phyloP scores from a whole-genome alignment of 2,888 invertebrate species.

The Synergus japonicus region DNA sequence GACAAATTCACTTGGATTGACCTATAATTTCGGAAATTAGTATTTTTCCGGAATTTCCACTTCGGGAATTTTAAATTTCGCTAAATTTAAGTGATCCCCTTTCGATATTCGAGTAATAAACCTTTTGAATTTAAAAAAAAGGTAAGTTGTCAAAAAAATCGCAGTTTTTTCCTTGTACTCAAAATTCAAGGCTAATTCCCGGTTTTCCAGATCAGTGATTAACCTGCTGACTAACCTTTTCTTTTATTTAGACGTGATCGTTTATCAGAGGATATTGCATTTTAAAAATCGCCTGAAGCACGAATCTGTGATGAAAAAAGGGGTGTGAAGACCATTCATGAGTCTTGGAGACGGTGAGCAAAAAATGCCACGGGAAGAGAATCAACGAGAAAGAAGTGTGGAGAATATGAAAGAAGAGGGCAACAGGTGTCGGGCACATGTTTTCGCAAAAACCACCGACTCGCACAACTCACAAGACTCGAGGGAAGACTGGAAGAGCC shows the following conservation, averaged over 20 bases:
- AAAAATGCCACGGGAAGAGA: conserved; percentile 55
- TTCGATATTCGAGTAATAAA: too few species aligned
- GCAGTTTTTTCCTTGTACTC: too few species aligned
- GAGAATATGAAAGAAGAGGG: conserved; percentile 46
- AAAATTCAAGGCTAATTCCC: too few species aligned
- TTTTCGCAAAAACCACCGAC: conserved; percentile 52
- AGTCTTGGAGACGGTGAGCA: conserved; percentile 47
- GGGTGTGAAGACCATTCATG: conserved; percentile 45
- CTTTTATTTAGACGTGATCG: not conserved
- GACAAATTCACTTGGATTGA: not conserved
- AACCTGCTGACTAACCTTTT: too few species aligned
- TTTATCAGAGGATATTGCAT: not conserved
- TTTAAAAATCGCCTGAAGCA: not conserved
- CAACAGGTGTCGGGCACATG: conserved; percentile 66
- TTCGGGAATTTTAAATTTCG: too few species aligned
- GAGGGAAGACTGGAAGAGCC: conserved; percentile 16
- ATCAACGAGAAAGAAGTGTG: conserved; percentile 21
- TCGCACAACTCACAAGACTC: conserved; percentile 39
- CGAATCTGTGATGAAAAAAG: conserved; percentile 5
- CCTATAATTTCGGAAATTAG: too few species aligned
- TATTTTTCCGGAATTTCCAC: too few species aligned
- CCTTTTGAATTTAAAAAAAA: too few species aligned
- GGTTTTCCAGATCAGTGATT: too few species aligned
- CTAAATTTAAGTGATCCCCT: too few species aligned
- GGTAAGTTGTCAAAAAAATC: too few species aligned